Conservation (phyloP, 2,113 vertebrate genomes). For the Sinocyclocheilus grahami region DNA sequence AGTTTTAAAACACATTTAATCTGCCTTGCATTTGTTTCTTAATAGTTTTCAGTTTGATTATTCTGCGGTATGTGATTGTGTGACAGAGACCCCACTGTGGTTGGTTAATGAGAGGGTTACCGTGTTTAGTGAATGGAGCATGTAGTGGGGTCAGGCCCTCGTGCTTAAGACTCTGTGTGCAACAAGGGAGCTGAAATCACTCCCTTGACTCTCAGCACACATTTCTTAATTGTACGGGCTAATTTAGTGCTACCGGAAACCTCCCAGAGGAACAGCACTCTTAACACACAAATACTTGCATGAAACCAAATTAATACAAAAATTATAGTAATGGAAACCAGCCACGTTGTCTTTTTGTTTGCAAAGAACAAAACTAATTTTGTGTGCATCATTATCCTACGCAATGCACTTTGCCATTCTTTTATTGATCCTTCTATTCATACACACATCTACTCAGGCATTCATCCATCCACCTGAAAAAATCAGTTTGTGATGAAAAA, state of each 20-base stretch:
- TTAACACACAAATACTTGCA: background rate
- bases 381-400: background rate
- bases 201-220: slow-evolving; percentile 22
- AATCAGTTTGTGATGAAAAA: background rate
- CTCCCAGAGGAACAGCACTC: background rate
- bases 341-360: background rate
- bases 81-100: slow-evolving; percentile 22
- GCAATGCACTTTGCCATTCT: background rate
- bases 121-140: slow-evolving; percentile 32
- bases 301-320: background rate
- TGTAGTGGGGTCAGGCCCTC: slow-evolving; percentile 36
- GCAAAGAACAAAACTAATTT: background rate
- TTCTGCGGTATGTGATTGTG: slow-evolving; percentile 3
- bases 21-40: background rate
- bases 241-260: slow-evolving; percentile 18
- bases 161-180: slow-evolving; percentile 10
- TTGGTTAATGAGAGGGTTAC: slow-evolving; percentile 48
- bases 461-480: slow-evolving; percentile 4
- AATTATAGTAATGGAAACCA: background rate
- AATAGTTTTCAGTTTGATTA: slow-evolving; percentile 23
- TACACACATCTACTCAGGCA: background rate
- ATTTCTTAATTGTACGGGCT: slow-evolving; percentile 29
- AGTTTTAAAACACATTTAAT: background rate
- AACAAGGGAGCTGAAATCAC: background rate
- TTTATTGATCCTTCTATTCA: slow-evolving; percentile 25